phyloP scores from a whole-genome alignment of 2,888 invertebrate species.

The Chorisops tibialis region DNA sequence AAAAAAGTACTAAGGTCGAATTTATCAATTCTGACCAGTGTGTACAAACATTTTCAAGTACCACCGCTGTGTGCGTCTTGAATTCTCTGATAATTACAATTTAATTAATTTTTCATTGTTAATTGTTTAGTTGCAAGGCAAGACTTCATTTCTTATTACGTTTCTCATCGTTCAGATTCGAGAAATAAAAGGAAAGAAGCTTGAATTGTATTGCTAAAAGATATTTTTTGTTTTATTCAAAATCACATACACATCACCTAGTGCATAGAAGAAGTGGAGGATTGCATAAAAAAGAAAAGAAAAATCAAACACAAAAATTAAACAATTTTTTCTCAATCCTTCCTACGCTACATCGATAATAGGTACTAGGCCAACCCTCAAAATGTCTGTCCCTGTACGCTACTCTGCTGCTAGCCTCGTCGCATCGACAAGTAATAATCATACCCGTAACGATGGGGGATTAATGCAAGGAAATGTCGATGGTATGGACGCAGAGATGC shows the following conservation, averaged over 20 bases:
- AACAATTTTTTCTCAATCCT: constrained; percentile 18
- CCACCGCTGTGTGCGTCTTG: not conserved
- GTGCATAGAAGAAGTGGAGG: not conserved
- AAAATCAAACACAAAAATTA: not conserved
- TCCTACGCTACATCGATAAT: constrained; percentile 13
- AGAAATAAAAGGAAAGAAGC: constrained; percentile 8
- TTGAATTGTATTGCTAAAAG: constrained; percentile 15
- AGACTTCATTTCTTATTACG: constrained; percentile 7
- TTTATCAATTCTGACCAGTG: constrained; percentile 24
- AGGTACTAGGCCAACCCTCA: constrained; percentile 56
- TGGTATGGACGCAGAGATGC: constrained; percentile 42
- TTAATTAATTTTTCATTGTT: not conserved
- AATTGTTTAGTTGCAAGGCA: constrained; percentile 2
- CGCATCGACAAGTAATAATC: constrained; percentile 39
- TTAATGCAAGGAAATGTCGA: constrained; percentile 34
- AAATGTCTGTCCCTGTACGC: constrained; percentile 54
- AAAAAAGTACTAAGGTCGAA: constrained; percentile 27
- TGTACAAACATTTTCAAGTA: constrained; percentile 14
- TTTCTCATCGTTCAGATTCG: not conserved
- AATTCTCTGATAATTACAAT: constrained; percentile 1
- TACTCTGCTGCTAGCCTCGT: constrained; percentile 53
- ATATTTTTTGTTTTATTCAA: not conserved
- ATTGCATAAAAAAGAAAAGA: not conserved
- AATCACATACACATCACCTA: not conserved
- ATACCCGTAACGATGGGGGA: constrained; percentile 39